Evolutionary conservation across 1,140 invertebrate species (phyloP), one percentile per base, ranked within the genome.

Genomic region (Camponotus pennsylvanicus): DNA sequence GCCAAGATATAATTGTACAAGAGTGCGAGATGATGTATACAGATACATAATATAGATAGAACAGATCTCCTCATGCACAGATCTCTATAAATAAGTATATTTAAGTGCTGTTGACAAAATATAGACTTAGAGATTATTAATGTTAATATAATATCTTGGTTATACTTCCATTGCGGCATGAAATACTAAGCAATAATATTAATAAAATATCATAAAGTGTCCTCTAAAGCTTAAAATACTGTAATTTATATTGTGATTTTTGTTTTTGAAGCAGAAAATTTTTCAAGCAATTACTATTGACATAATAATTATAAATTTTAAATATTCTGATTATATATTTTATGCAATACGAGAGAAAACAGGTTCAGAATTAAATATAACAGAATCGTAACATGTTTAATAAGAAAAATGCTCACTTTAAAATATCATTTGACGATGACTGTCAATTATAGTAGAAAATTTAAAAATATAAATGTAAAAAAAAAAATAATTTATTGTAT

Each of bases 41-140:
- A 77, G 15, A 83, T 87, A 80, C n/a, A 67, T 76, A 73, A 89
- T 45, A 52, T 49, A 52, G 67, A 64, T 49, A 52, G 67, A 64
- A 49, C n/a, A 15, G 69, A 85, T 37, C 45, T 84, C 21, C 21
- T 73, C 57, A 70, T 75, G 76, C 45, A 61, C 40, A 73, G 61
- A 77, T 61, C 18, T 79, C 52, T 63, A 55, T 9, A 61, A 34
- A 57, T 45, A 57, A 57, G 11, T 79, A 49, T 63, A 67, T 85
- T 64, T 86, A 86, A 91, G 82, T 40, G 70, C 69, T 91, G 90
- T 91, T 89, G 69, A 90, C 86, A 90, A 76, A 77, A 66, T 18
- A 90, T 61, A 85, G 88, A 83, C 85, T 64, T 90, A 85, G 86
- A 34, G 40, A 85, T 87, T 89, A 80, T 85, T 89, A 89, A 85